Base-by-base conservation (phyloP, 2,888 invertebrate species). In the Cataglyphis cursor region DNA sequence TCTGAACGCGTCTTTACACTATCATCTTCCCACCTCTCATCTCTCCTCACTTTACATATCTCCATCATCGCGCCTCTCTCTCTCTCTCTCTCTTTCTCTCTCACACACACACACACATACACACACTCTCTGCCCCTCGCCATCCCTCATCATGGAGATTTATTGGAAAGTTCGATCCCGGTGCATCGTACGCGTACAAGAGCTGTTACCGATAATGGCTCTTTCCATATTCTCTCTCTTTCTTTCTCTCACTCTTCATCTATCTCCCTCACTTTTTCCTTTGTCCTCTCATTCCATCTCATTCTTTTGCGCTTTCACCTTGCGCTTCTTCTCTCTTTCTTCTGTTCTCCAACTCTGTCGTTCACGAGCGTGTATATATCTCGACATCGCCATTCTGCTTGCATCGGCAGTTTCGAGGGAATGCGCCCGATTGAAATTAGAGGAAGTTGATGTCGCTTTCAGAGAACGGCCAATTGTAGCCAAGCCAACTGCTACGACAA, bases 121-220 rank as follows among this genome's bases (percentile, higher is more conserved):
- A 31, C 31, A 31, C 31, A 31, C 15, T 21, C 12, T 41, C 65
- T 54, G 31, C 24, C 73, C 80, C 76, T 59, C 85, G 9, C 38
- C 65, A 48, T 15, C 70, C 80, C 57, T 73, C 64, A 51, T 80
- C 70, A 66, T 38, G 62, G 41, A 61, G 80, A 82, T 89, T 90
- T 90, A 90, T 90, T 88, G 89, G 90, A 87, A 86, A 90, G 87
- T 88, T 89, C 83, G 88, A 90, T 80, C 85, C 81, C 83, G 66
- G 84, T 90, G 87, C 87, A 90, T 82, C 87, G 83, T 86, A 87
- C 84, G 78, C 72, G 85, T 75, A 85, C 85, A 82, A 88, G 88
- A 85, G 88, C 84, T 68, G 85, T 81, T 87, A 57, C 74, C 84
- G 75, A 85, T 88, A 89, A 90, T 85, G 87, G 87, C 51, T 83